Conservation (phyloP, 2,888 invertebrate genomes). For the Acanthosepion lycidas region DNA sequence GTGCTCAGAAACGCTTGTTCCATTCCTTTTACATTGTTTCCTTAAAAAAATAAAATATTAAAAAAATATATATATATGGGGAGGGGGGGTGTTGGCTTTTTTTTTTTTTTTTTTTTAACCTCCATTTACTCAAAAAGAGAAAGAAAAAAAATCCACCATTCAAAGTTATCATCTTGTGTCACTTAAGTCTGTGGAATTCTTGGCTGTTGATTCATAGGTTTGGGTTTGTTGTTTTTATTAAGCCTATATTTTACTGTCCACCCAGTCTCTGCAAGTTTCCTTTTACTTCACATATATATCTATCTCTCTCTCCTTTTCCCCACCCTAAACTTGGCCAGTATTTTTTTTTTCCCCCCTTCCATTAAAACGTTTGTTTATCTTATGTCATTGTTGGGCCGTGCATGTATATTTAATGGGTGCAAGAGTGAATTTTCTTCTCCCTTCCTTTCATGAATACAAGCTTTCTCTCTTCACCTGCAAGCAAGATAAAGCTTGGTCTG, state of each 20-base stretch:
- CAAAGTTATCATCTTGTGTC: slow-evolving; percentile 43
- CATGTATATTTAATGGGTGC: background rate
- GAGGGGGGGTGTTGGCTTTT: background rate
- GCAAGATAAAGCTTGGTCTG: background rate
- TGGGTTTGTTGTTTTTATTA: background rate
- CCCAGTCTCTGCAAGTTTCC: background rate
- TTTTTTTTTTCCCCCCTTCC: background rate
- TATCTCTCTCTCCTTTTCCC: no score
- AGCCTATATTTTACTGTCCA: background rate
- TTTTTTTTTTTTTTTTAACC: no score
- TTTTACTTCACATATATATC: no score
- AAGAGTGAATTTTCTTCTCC: background rate
- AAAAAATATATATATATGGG: background rate
- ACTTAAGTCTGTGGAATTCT: slow-evolving; percentile 43
- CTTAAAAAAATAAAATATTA: background rate
- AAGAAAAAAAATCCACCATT: background rate
- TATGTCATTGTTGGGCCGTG: background rate
- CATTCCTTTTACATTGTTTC: slow-evolving; percentile 43
- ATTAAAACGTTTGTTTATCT: background rate
- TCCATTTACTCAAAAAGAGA: background rate
- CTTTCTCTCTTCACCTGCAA: background rate
- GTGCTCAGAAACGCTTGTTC: slow-evolving; percentile 38
- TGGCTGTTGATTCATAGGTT: slow-evolving; percentile 14
- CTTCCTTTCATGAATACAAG: background rate
- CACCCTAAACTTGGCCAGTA: no score